Conservation (phyloP, 2,797 vertebrate genomes). For the Cetoscarus ocellatus region DNA sequence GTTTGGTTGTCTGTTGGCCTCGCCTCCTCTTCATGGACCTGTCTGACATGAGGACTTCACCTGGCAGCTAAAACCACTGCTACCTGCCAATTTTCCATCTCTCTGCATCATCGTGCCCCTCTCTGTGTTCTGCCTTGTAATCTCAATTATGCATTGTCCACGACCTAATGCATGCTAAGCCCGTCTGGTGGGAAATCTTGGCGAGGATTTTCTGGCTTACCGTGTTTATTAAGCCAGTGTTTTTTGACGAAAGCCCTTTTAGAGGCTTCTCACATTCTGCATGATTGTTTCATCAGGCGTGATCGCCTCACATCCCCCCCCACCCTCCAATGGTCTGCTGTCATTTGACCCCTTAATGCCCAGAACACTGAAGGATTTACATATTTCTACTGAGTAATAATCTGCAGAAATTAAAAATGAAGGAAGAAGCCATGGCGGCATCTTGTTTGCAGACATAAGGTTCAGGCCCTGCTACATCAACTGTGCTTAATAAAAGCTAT, state of each 20-base stretch:
- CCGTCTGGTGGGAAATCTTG: not conserved
- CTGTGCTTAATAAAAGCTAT: too few species aligned
- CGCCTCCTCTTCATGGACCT: conserved; percentile 3
- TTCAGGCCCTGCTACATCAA: too few species aligned
- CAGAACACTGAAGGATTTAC: too few species aligned
- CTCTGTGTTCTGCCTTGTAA: conserved; percentile 12
- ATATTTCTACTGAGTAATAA: too few species aligned
- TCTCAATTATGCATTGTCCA: conserved; percentile 11
- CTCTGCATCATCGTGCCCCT: not conserved
- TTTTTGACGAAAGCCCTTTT: not conserved
- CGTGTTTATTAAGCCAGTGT: not conserved
- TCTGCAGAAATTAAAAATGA: too few species aligned
- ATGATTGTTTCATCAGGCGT: too few species aligned
- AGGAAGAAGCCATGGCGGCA: too few species aligned
- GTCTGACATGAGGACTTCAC: conserved; percentile 20
- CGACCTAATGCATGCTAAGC: not conserved
- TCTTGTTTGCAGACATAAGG: too few species aligned
- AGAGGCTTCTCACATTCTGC: too few species aligned
- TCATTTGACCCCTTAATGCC: too few species aligned
- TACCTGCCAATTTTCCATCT: conserved; percentile 19
- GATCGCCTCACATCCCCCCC: too few species aligned
- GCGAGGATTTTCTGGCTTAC: not conserved
- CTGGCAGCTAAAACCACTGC: conserved; percentile 21
- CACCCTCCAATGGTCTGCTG: too few species aligned
- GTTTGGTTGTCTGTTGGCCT: conserved; percentile 1